Evolutionary conservation across 2,888 invertebrate species (phyloP), one percentile per base, ranked within the genome.

Genomic region (Malthinus seriepunctatus): DNA sequence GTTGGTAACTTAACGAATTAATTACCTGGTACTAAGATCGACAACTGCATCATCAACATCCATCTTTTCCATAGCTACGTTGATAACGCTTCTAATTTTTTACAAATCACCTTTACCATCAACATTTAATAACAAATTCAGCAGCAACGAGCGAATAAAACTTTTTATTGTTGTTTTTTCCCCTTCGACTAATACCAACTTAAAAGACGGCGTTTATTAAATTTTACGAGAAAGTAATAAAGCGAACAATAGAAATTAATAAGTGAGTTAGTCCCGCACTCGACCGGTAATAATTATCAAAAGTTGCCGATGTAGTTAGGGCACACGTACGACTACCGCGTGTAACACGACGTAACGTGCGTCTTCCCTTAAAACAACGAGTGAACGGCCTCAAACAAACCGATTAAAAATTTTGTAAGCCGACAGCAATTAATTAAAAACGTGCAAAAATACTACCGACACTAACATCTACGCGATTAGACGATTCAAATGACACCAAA

Each of bases 1-100:
- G 23, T 23, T 23, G 23, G 23, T 23, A 23, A 42, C 39, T 14
- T 42, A 42, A 42, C 39, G 39, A 42, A 46, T 46, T 56, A 71
- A 79, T 83, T 81, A 91, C 90, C 89, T 87, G 76, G 93, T 86
- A 80, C 93, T 93, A 72, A 94, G 85, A 84, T 94, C 93, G 72
- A 94, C 93, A 68, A 93, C 93, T 74, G 88, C 86, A 78, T 93
- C 92, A 82, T 93, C 92, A 77, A 91, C 87, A 80, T 93, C 93
- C 93, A 93, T 93, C 82, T 86, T 88, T 76, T 84, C 84, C 84
- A 81, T 81, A 67, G 65, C 51, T 56, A 50, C 45, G 48, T 56
- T 53, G 58, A 56, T 56, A 52, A 62, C 48, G 55, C 56, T 56
- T 56, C 58, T 56, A 56, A 59, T 56, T 56, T 62, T 54, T 60